A percentile compares a stretch with the other conserved stretches of the same genome.
Evolutionary conservation across 2,888 invertebrate species (phyloP).

Genomic region (Conus canariensis): DNA sequence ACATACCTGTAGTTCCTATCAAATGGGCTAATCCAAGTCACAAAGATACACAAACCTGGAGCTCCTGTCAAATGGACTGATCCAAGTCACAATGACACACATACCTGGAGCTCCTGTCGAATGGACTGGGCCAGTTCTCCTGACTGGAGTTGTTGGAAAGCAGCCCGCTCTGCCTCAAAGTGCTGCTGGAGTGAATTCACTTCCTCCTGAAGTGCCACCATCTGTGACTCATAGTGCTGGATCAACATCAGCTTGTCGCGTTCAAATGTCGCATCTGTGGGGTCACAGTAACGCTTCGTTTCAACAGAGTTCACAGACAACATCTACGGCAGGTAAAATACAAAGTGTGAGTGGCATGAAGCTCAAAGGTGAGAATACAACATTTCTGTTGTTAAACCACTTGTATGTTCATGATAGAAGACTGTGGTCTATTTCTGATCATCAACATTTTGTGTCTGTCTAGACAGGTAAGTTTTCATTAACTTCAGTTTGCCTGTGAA

Average conservation of each 20-base stretch:
- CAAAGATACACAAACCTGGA: constrained; percentile 50
- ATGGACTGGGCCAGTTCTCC: constrained; percentile 33
- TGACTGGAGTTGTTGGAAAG: constrained; percentile 25
- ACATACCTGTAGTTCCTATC: constrained; percentile 52
- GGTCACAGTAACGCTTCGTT: not conserved
- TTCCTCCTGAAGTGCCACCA: constrained; percentile 55
- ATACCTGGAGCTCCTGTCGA: constrained; percentile 51
- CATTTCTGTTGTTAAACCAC: no score
- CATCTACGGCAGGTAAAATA: not conserved
- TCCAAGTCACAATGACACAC: not conserved
- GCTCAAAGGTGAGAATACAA: no score
- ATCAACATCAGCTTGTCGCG: constrained; percentile 62
- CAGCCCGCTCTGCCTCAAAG: constrained; percentile 57
- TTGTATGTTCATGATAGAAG: no score
- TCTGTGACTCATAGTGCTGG: constrained; percentile 64
- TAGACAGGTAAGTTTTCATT: no score
- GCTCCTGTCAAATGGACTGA: constrained; percentile 51
- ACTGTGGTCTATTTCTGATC: no score
- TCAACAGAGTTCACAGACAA: not conserved
- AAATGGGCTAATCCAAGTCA: constrained; percentile 26
- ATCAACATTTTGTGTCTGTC: no score
- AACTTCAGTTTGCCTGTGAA: no score
- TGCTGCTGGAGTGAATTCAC: constrained; percentile 54
- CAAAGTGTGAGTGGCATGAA: not conserved
- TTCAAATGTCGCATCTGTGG: constrained; percentile 51